Evolutionary conservation across 2,888 invertebrate genomes (phyloP).

Genomic region (Ophion ventricosus): DNA sequence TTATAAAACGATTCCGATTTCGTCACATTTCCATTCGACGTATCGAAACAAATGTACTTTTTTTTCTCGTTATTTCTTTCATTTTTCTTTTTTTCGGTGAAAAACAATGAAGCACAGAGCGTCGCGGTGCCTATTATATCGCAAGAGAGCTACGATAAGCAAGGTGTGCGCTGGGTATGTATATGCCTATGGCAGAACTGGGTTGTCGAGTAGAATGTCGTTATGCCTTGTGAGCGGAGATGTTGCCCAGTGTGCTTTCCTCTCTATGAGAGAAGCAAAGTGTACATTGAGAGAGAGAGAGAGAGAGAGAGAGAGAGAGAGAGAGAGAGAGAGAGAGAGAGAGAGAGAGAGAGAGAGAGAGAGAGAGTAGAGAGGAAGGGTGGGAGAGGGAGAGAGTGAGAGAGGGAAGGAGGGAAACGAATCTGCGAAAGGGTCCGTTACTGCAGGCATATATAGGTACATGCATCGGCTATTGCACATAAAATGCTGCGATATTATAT

Average conservation of each 20-base stretch:
- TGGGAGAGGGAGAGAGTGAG: not conserved
- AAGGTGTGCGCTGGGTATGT: constrained; percentile 15
- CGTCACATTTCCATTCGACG: not conserved
- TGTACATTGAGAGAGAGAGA: constrained; percentile 10
- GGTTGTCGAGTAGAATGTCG: constrained; percentile 51
- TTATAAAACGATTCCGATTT: not conserved
- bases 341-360: constrained; percentile 15
- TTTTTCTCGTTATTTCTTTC: not conserved
- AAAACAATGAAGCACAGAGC: constrained; percentile 9
- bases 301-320: constrained; percentile 16
- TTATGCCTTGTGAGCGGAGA: constrained; percentile 52
- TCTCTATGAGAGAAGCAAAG: constrained; percentile 31
- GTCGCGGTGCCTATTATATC: constrained; percentile 18
- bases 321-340: constrained; percentile 11
- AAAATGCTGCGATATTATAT: not conserved
- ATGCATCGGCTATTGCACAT: constrained; percentile 1
- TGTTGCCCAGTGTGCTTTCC: constrained; percentile 39
- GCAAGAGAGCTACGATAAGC: constrained; percentile 35
- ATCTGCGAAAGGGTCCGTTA: constrained; percentile 49
- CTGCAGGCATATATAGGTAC: not conserved
- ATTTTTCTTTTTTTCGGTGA: not conserved
- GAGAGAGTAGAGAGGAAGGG: constrained; percentile 7
- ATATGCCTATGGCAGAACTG: constrained; percentile 25
- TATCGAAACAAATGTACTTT: not conserved
- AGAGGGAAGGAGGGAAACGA: constrained; percentile 16